Conservation (phyloP, 2,113 vertebrate genomes). For the Puma concolor region DNA sequence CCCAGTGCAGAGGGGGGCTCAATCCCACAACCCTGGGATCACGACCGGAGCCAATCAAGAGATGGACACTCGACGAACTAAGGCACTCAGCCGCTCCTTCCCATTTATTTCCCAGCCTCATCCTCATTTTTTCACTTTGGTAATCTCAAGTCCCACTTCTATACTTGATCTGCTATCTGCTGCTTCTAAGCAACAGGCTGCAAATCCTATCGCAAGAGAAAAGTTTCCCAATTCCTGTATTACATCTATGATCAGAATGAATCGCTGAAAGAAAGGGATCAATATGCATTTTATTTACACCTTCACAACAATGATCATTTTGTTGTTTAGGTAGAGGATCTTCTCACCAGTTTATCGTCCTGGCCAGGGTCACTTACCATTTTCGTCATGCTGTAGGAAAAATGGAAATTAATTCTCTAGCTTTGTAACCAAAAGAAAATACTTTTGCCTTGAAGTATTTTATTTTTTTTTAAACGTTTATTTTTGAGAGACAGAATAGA, state of each 20-base stretch:
- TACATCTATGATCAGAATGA: background rate
- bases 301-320: background rate
- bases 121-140: background rate
- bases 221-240: background rate
- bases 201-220: background rate
- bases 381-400: background rate
- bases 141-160: background rate
- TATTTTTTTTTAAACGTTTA: too few relatives aligned
- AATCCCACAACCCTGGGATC: too few relatives aligned
- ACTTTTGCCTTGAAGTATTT: background rate
- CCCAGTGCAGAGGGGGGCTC: too few relatives aligned
- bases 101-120: background rate
- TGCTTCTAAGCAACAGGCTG: background rate
- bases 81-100: background rate
- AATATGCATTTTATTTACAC: background rate
- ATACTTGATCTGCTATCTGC: background rate
- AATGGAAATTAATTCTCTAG: slow-evolving; percentile 18
- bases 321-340: background rate
- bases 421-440: background rate
- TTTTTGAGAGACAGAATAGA: too few relatives aligned
- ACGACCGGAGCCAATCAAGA: too few relatives aligned
- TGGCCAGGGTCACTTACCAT: background rate
- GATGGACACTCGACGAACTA: too few relatives aligned
- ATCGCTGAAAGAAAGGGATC: background rate
- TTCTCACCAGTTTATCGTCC: background rate